A percentile compares a stretch with the other conserved stretches of the same genome.
These are phyloP conservation scores for Premnoplex brunnescens DNA, from an alignment of 2,797 vertebrate genomes.

Conservation along the genomic window DNA sequence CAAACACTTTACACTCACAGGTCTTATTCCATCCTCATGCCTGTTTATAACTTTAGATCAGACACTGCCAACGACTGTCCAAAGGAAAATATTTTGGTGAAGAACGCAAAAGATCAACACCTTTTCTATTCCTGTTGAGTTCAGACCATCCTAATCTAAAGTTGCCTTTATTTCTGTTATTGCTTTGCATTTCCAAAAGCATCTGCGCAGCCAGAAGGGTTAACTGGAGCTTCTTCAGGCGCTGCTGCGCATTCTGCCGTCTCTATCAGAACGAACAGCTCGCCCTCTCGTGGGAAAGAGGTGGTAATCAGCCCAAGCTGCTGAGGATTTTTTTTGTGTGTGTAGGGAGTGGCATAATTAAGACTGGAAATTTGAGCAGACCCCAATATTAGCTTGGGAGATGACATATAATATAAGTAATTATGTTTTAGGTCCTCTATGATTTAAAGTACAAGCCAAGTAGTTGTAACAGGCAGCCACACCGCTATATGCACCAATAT, in stretches of 20 bases:
- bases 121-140: not conserved
- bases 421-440: not conserved
- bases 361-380: not conserved
- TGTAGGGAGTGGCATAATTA: not conserved
- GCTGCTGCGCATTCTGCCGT: not conserved
- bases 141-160: not conserved
- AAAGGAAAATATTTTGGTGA: not conserved
- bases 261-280: not conserved
- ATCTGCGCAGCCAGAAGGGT: not conserved
- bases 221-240: not conserved
- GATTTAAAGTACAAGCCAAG: not conserved
- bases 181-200: not conserved
- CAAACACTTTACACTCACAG: not conserved
- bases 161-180: not conserved
- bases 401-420: not conserved
- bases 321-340: accelerated
- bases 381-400: not conserved
- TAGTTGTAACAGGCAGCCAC: not conserved
- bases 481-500: not conserved
- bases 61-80: not conserved
- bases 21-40: not conserved
- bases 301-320: not conserved
- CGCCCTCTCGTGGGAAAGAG: not conserved
- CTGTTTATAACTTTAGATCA: not conserved
- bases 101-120: not conserved